phyloP scores from a whole-genome alignment of 2,888 invertebrate species.

The Nephrotoma guestfalica region DNA sequence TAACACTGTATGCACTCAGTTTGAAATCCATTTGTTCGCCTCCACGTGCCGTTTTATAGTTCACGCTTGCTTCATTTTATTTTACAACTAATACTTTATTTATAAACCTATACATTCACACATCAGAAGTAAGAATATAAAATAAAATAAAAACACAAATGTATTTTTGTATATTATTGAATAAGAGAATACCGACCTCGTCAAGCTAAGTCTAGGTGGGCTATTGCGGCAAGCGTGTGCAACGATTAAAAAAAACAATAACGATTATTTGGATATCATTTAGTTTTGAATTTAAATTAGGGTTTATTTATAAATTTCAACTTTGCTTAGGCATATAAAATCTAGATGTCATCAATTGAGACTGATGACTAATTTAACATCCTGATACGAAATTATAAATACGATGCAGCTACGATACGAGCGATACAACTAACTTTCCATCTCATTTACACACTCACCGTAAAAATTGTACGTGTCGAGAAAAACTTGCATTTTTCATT shows the following conservation, averaged over 20 bases:
- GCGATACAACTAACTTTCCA: background rate
- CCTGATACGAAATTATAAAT: background rate
- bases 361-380: background rate
- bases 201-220: constrained; percentile 10
- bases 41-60: background rate
- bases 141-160: background rate
- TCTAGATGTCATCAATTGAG: background rate
- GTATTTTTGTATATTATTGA: background rate
- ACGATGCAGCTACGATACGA: background rate
- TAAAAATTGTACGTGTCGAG: background rate
- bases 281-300: background rate
- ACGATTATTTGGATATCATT: constrained; percentile 14
- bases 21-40: background rate
- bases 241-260: constrained; percentile 1
- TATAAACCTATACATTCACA: background rate
- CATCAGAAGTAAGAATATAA: background rate
- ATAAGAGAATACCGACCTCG: constrained; percentile 10
- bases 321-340: background rate
- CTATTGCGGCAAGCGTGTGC: constrained; percentile 5
- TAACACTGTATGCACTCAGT: background rate
- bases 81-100: background rate
- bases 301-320: background rate
- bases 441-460: background rate
- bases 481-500: background rate
- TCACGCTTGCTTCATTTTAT: background rate